These are phyloP conservation scores for Norana najaformis DNA, from an alignment of 2,888 invertebrate genomes.

Conservation along the genomic window DNA sequence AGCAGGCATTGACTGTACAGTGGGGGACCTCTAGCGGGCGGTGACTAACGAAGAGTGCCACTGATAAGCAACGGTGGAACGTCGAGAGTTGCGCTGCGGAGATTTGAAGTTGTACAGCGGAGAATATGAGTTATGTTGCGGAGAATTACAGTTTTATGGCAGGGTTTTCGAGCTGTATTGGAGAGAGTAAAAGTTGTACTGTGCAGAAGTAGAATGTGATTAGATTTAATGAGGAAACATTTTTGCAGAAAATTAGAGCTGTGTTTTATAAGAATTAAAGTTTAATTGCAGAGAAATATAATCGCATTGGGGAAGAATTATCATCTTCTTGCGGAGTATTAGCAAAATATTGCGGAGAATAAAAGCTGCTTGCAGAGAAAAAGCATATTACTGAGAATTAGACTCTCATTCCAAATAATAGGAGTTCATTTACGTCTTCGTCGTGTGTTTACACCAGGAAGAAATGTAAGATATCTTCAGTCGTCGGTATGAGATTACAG, in stretches of 20 bases:
- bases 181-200: neutral
- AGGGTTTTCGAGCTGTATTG: neutral
- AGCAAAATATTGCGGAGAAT: too few species aligned
- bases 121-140: neutral
- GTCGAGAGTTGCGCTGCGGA: neutral
- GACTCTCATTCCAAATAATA: neutral
- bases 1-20: neutral
- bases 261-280: too few species aligned
- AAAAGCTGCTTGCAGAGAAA: too few species aligned
- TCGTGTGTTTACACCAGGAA: too few species aligned
- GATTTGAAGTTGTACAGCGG: neutral
- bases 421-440: too few species aligned
- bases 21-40: neutral
- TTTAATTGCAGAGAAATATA: neutral
- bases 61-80: neutral
- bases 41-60: neutral
- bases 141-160: neutral
- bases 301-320: neutral
- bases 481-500: neutral
- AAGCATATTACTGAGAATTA: neutral
- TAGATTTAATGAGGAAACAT: too few species aligned
- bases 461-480: too few species aligned
- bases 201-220: too few species aligned
- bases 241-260: too few species aligned
- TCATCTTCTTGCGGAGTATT: too few species aligned